Percentiles rank a stretch among this genome's conserved stretches.
Evolutionary conservation across 2,113 vertebrate species (phyloP).

Genomic region (Coregonus clupeaformis): DNA sequence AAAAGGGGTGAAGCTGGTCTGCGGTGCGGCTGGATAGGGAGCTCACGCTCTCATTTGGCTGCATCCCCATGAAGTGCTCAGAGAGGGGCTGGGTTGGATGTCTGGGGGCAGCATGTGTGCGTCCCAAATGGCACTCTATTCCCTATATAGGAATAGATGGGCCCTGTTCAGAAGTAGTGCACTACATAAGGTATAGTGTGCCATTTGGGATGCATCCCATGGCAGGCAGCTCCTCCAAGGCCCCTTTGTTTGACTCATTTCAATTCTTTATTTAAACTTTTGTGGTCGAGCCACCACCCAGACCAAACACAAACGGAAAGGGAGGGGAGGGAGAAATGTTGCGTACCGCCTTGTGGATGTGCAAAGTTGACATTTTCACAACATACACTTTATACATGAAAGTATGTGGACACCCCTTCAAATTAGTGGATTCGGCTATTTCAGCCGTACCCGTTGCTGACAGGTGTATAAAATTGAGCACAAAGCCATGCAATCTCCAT

Average conservation of each 20-base stretch:
- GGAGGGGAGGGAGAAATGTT: background rate
- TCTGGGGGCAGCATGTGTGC: background rate
- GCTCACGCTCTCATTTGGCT: conserved; percentile 47
- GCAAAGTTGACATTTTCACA: background rate
- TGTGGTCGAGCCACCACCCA: conserved; percentile 1
- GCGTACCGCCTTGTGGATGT: background rate
- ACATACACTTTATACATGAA: too few relatives aligned
- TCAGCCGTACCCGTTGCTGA: too few relatives aligned
- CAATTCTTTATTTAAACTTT: background rate
- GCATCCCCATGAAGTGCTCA: background rate
- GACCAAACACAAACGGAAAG: background rate
- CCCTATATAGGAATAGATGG: too few relatives aligned
- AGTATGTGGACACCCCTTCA: too few relatives aligned
- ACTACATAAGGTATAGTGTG: background rate
- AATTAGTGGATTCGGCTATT: too few relatives aligned
- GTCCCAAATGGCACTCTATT: background rate
- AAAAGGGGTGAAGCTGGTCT: conserved; percentile 64
- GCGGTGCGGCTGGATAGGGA: conserved; percentile 53
- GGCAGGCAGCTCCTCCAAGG: background rate
- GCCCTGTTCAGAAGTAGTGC: too few relatives aligned
- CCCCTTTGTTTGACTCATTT: background rate
- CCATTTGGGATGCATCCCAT: too few relatives aligned
- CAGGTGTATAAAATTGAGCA: too few relatives aligned
- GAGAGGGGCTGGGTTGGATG: conserved; percentile 1
- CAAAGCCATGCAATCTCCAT: too few relatives aligned